Conservation (phyloP, 1,140 invertebrate species). For the Caenorhabditis brenneri region DNA sequence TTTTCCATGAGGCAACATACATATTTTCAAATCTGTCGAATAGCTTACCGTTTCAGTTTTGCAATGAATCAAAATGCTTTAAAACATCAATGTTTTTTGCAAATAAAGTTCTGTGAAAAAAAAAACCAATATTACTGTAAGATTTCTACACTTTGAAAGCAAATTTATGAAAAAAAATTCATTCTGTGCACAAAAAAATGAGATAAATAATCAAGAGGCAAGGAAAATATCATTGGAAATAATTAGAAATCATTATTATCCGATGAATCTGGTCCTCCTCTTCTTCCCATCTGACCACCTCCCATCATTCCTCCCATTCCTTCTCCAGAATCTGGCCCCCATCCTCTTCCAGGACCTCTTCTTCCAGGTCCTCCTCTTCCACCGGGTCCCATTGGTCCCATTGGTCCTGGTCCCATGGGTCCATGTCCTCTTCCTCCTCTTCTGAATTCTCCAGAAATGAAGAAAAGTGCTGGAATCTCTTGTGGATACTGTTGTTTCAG, state of each 20-base stretch:
- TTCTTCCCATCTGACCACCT: neutral
- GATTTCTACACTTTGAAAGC: too few relatives aligned
- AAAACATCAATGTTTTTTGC: too few relatives aligned
- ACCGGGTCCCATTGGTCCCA: too few relatives aligned
- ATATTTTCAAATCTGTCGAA: too few relatives aligned
- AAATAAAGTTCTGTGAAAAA: too few relatives aligned
- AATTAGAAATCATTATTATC: neutral
- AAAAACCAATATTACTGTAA: too few relatives aligned
- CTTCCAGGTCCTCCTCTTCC: too few relatives aligned
- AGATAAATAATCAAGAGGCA: neutral
- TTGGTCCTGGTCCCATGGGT: neutral
- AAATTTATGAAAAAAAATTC: too few relatives aligned
- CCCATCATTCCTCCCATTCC: neutral
- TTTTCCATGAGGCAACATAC: too few relatives aligned
- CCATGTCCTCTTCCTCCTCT: neutral
- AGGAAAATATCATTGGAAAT: neutral
- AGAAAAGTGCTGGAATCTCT: conserved; percentile 29
- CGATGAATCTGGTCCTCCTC: neutral
- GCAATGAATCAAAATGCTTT: too few relatives aligned
- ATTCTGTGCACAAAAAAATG: conserved; percentile 20
- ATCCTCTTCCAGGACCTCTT: neutral
- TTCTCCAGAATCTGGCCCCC: neutral
- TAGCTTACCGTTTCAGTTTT: too few relatives aligned
- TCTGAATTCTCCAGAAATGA: conserved; percentile 32
- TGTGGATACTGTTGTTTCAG: neutral